These are phyloP conservation scores for Embiotoca jacksoni DNA, from an alignment of 2,113 vertebrate genomes.

Conservation along the genomic window DNA sequence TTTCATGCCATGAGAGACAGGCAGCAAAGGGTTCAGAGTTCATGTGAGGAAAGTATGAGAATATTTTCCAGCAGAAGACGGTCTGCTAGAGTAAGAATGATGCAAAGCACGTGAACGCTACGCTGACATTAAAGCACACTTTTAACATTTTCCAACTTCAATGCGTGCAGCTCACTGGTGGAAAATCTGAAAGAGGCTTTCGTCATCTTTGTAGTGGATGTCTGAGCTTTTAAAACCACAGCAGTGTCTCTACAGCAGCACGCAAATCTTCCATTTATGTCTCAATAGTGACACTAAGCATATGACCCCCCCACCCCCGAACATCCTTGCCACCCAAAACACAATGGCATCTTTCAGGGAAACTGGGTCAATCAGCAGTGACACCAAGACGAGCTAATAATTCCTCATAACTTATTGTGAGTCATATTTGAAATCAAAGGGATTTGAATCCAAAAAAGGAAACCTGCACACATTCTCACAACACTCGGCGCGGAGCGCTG, in stretches of 20 bases:
- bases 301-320: background rate
- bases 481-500: background rate
- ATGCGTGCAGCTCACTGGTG: conserved; percentile 9
- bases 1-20: conserved; percentile 70
- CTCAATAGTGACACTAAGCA: conserved; percentile 40
- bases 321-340: conserved; percentile 39
- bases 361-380: conserved; percentile 71
- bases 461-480: background rate
- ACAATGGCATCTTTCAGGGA: conserved; percentile 55
- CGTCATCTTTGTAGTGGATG: conserved; percentile 1
- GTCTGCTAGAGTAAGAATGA: conserved; percentile 35
- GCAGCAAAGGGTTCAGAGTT: conserved; percentile 67
- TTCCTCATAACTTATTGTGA: conserved; percentile 28
- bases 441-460: conserved; percentile 35
- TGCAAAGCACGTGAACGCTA: conserved; percentile 14
- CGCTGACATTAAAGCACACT: conserved; percentile 12
- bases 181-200: conserved; percentile 19
- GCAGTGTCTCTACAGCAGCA: background rate
- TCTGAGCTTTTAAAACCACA: conserved; percentile 14
- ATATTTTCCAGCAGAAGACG: conserved; percentile 16
- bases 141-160: conserved; percentile 7
- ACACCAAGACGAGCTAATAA: conserved; percentile 58
- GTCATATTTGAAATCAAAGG: conserved; percentile 44
- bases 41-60: conserved; percentile 61
- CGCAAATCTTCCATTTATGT: conserved; percentile 38